These are phyloP conservation scores for Pollenia amentaria DNA, from an alignment of 2,888 invertebrate species.

Conservation along the genomic window DNA sequence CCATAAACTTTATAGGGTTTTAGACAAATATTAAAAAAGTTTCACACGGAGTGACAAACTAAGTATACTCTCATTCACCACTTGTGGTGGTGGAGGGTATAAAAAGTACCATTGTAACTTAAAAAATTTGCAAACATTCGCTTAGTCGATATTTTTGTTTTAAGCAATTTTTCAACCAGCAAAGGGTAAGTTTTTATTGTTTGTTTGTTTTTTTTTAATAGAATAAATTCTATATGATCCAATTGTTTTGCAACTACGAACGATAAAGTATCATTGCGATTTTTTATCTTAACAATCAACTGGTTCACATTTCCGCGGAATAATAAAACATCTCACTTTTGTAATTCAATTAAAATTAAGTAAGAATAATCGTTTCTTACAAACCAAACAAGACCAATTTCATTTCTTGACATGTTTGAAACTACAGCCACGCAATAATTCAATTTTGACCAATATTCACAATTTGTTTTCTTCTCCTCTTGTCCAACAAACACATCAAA, in stretches of 20 bases:
- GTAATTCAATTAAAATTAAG: constrained; percentile 63
- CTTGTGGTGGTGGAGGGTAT: too few relatives aligned
- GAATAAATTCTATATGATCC: not conserved
- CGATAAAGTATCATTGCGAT: not conserved
- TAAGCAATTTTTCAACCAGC: not conserved
- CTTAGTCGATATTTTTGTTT: not conserved
- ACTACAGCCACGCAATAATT: constrained; percentile 71
- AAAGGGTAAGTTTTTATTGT: not conserved
- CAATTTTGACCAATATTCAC: constrained; percentile 69
- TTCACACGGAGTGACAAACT: too few relatives aligned
- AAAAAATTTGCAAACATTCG: too few relatives aligned
- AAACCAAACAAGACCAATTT: constrained; percentile 36
- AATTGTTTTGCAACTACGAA: not conserved
- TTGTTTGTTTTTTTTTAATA: not conserved
- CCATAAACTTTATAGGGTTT: too few relatives aligned
- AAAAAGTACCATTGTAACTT: too few relatives aligned
- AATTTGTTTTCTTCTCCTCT: constrained; percentile 17
- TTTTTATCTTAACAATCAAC: not conserved
- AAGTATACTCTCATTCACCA: too few relatives aligned
- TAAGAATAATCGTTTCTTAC: constrained; percentile 43
- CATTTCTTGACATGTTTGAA: constrained; percentile 21
- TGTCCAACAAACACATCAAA: constrained; percentile 55
- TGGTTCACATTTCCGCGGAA: constrained; percentile 24
- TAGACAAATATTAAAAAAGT: too few relatives aligned
- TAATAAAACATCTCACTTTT: constrained; percentile 42